These are phyloP conservation scores for Halcyon smyrnensis DNA, from an alignment of 2,797 vertebrate genomes.

Conservation along the genomic window DNA sequence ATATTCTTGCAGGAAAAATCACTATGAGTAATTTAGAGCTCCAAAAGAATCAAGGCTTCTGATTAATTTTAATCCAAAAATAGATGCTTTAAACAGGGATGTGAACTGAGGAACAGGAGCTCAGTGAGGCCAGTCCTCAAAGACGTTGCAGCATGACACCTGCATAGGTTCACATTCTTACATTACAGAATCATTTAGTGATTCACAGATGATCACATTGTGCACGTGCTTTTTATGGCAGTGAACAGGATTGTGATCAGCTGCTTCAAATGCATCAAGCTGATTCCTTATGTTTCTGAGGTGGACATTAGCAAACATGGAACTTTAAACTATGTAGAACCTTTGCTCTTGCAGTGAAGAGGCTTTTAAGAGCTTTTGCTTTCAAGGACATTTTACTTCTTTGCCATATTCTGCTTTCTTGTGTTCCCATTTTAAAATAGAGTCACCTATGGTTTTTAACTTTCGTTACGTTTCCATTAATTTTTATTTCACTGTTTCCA, in stretches of 20 bases:
- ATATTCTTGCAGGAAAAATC: not conserved
- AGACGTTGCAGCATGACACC: not conserved
- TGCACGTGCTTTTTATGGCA: not conserved
- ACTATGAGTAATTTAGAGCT: not conserved
- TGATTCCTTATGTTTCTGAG: not conserved
- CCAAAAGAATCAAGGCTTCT: not conserved
- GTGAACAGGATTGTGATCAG: not conserved
- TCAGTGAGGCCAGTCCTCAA: not conserved
- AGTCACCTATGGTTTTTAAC: not conserved
- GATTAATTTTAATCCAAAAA: not conserved
- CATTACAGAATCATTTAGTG: too few relatives aligned
- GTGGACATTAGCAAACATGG: not conserved
- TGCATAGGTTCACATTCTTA: not conserved
- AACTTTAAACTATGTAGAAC: not conserved
- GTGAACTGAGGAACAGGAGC: not conserved
- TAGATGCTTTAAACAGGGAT: not conserved
- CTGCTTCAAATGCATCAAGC: fast-evolving
- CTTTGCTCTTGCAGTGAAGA: not conserved
- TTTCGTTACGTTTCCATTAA: not conserved
- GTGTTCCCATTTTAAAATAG: not conserved
- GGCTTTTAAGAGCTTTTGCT: not conserved
- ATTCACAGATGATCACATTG: too few relatives aligned
- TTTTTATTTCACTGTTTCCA: not conserved
- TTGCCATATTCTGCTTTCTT: not conserved
- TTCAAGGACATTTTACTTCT: not conserved